Percentiles rank a stretch among this genome's conserved stretches.
phyloP scores from a whole-genome alignment of 2,797 vertebrate genomes.

The Percopsis omiscomaycus region DNA sequence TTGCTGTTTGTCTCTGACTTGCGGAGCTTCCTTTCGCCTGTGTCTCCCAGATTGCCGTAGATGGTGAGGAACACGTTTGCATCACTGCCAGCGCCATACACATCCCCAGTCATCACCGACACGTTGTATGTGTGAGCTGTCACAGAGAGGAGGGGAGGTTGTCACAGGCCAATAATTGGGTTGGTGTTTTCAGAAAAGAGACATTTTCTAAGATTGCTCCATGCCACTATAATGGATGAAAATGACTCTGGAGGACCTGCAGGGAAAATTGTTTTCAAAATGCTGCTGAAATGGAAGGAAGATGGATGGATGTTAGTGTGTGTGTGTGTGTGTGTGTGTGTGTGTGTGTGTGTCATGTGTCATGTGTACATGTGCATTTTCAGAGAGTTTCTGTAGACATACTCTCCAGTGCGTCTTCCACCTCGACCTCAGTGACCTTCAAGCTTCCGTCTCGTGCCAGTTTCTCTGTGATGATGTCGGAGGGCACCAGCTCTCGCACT shows the following conservation, averaged over 20 bases:
- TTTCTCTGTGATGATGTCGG: slow-evolving; percentile 92
- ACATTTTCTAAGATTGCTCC: slow-evolving; percentile 17
- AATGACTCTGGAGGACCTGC: slow-evolving; percentile 10
- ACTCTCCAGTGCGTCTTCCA: slow-evolving; percentile 96
- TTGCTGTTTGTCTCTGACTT: slow-evolving; percentile 93
- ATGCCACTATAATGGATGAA: slow-evolving; percentile 24
- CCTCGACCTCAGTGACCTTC: slow-evolving; percentile 87
- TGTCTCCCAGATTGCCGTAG: slow-evolving; percentile 93
- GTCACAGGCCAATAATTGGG: slow-evolving; percentile 26
- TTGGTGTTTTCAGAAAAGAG: slow-evolving; percentile 18
- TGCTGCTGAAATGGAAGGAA: slow-evolving; percentile 3
- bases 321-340: background rate
- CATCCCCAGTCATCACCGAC: slow-evolving; percentile 89
- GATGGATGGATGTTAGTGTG: background rate
- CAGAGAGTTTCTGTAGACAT: slow-evolving; percentile 49
- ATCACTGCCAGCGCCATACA: slow-evolving; percentile 88
- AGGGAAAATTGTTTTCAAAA: slow-evolving; percentile 13
- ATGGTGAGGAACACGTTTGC: slow-evolving; percentile 94
- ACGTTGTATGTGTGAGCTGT: slow-evolving; percentile 91
- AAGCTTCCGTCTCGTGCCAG: slow-evolving; percentile 89
- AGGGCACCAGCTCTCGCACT: slow-evolving; percentile 91
- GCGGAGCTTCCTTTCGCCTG: slow-evolving; percentile 91
- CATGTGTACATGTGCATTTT: background rate
- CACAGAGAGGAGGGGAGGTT: background rate
- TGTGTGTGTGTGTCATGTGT: background rate